Evolutionary conservation across 2,797 vertebrate species (phyloP), one percentile per base, ranked within the genome.

Genomic region (Chrysocyon brachyurus): DNA sequence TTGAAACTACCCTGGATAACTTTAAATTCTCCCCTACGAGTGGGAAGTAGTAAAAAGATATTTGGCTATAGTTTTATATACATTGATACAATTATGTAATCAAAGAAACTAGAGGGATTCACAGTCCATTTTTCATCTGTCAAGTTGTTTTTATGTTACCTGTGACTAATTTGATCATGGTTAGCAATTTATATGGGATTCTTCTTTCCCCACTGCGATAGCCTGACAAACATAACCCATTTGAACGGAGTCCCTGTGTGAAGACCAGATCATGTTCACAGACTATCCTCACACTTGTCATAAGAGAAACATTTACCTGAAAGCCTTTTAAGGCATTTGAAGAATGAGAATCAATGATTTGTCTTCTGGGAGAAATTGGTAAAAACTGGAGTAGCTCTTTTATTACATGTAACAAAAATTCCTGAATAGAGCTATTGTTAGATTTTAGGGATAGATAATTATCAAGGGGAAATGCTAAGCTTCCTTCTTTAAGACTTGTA

Each of bases 261-360:
- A n/a, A 87, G 26, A 72, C 7, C n/a, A 87, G 57, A 16, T 14
- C 54, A 56, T 54, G 19, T 24, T 61, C 22, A 64, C 15, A 46
- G 33, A 91, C 6, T 64, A 24, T 31, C 31, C 26, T 82, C 36
- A 82, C 33, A 75, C 19, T 86, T 75, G 15, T 66, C 63, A 52
- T 1, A 68, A 95, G 78, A 81, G 15, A 52, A 1, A 64, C 12
- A 81, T 77, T 57, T 75, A 33, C 52, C 22, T 75, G 33, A 97
- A 81, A 79, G n/a, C 16, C 17, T 93, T 92, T 78, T 59, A 83
- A 94, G 24, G 68, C 63, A 81, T 83, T 56, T 5, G 22, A 89
- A 95, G n/a, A 49, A 59, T 94, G 61, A 12, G 9, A 91, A 88
- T 92, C 33, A 78, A 87, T 73, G 75, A 92, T 84, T 93, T 96